Percentiles rank a stretch among this genome's conserved stretches.
These are phyloP conservation scores for Invenusta paracnida DNA, from an alignment of 2,888 invertebrate genomes.

Conservation along the genomic window DNA sequence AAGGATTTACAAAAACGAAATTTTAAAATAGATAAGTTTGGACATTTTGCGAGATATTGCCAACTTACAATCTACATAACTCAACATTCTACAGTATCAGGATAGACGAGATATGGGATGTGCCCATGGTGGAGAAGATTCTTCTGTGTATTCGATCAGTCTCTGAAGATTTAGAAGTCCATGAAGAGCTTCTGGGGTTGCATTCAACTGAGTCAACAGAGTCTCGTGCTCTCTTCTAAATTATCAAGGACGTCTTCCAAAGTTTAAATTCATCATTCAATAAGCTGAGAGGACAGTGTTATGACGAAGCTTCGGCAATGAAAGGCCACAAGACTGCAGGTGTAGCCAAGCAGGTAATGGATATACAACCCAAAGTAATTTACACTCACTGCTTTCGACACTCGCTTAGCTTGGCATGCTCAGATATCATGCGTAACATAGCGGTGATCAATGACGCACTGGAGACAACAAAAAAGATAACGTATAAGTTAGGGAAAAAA, in stretches of 20 bases:
- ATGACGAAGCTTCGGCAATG: background rate
- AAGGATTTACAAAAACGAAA: too few relatives aligned
- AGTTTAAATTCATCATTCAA: background rate
- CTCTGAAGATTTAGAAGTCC: background rate
- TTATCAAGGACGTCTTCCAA: background rate
- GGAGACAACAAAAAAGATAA: background rate
- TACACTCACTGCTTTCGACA: background rate
- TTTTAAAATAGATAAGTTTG: too few relatives aligned
- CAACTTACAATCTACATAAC: conserved; percentile 13
- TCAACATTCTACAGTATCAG: background rate
- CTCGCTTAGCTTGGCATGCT: background rate
- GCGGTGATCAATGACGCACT: background rate
- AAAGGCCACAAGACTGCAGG: background rate
- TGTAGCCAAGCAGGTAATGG: background rate
- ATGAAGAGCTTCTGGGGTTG: background rate
- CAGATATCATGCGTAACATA: background rate
- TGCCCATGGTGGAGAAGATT: background rate
- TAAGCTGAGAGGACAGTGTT: background rate
- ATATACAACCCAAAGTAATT: background rate
- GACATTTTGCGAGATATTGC: background rate
- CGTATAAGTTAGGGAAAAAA: background rate
- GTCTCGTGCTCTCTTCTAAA: background rate
- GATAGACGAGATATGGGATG: background rate
- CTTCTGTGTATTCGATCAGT: background rate
- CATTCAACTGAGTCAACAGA: background rate